Evolutionary conservation across 2,113 vertebrate species (phyloP).

Genomic region (Sciurus niger): DNA sequence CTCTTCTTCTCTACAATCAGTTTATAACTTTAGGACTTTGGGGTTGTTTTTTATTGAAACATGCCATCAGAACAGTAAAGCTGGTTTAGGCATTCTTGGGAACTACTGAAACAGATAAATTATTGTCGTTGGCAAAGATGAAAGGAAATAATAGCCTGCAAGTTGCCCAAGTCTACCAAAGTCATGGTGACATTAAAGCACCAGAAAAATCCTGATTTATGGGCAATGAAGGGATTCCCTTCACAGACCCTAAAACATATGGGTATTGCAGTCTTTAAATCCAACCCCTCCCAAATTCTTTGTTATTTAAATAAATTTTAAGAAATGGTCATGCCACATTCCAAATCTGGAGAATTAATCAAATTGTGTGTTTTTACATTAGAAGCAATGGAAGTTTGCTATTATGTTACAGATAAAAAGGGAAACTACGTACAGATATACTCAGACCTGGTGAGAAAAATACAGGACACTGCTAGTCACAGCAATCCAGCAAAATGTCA

Average conservation of each 20-base stretch:
- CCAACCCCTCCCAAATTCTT: background rate
- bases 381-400: background rate
- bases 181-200: background rate
- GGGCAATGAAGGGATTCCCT: background rate
- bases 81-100: background rate
- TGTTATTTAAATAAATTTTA: background rate
- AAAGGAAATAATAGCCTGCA: background rate
- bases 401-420: background rate
- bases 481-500: background rate
- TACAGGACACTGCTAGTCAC: background rate
- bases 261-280: background rate
- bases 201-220: background rate
- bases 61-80: background rate
- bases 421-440: background rate
- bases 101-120: background rate
- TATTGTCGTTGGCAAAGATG: background rate
- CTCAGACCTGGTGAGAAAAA: background rate
- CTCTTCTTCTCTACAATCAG: background rate
- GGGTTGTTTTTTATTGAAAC: background rate
- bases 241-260: background rate
- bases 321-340: background rate
- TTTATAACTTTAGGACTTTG: background rate
- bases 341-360: background rate
- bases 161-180: background rate
- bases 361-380: background rate